Evolutionary conservation across 2,797 vertebrate genomes (phyloP).

Genomic region (Megalops cyprinoides): DNA sequence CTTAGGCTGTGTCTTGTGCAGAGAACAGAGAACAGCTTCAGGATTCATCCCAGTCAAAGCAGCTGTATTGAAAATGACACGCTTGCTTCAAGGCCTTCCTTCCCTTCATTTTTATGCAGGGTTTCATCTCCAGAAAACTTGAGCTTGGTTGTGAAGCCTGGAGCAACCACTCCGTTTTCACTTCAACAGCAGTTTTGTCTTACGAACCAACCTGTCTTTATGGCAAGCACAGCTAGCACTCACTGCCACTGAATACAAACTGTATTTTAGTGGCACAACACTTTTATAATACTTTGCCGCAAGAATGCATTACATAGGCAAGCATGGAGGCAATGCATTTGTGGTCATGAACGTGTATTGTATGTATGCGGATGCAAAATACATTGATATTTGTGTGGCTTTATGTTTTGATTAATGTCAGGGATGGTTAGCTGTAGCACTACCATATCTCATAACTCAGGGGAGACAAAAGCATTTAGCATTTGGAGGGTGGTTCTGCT

Average conservation of each 20-base stretch:
- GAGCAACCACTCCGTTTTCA: constrained; percentile 17
- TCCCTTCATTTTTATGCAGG: neutral
- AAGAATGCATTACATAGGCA: neutral
- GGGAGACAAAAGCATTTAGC: neutral
- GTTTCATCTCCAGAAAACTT: constrained; percentile 19
- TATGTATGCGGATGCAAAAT: neutral
- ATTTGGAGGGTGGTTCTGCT: neutral
- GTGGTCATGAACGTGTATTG: neutral
- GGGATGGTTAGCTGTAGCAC: neutral
- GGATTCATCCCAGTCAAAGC: constrained; percentile 32
- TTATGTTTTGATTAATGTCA: neutral
- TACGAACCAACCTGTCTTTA: neutral
- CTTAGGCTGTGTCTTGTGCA: constrained; percentile 1
- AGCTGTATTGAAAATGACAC: constrained; percentile 27
- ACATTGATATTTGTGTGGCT: neutral
- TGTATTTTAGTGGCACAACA: too few relatives aligned
- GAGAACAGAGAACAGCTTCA: constrained; percentile 16
- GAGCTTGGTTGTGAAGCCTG: neutral
- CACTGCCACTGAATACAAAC: neutral
- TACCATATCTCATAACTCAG: neutral
- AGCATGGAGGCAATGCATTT: neutral
- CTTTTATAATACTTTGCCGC: neutral
- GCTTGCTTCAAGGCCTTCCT: constrained; percentile 14
- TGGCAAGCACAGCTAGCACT: neutral
- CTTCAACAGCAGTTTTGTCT: constrained; percentile 15